phyloP scores from a whole-genome alignment of 2,888 invertebrate genomes.

The Vesta saturnalis region DNA sequence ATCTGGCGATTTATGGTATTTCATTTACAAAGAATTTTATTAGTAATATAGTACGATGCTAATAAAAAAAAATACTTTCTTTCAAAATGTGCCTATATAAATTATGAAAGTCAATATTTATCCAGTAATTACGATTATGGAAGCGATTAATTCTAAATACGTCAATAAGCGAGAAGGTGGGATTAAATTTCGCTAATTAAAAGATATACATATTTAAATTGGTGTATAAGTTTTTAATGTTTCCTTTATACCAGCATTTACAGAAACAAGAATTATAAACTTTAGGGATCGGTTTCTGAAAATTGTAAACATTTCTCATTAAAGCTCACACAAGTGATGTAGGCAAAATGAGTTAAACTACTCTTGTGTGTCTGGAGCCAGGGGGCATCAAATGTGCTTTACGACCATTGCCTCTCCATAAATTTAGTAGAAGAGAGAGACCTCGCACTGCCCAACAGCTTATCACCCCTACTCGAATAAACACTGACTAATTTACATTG shows the following conservation, averaged over 20 bases:
- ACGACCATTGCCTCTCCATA: slow-evolving; percentile 52
- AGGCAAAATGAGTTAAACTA: slow-evolving; percentile 34
- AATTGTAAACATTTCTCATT: slow-evolving; percentile 26
- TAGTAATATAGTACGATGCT: too few relatives aligned
- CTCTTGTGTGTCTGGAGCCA: slow-evolving; percentile 37
- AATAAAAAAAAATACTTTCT: too few relatives aligned
- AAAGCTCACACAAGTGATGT: slow-evolving; percentile 28
- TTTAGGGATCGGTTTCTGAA: slow-evolving; percentile 15
- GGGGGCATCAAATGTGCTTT: slow-evolving; percentile 51
- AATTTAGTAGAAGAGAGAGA: slow-evolving; percentile 46
- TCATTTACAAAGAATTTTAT: too few relatives aligned
- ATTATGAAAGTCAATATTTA: slow-evolving; percentile 1
- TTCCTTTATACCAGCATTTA: neutral
- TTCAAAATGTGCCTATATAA: neutral
- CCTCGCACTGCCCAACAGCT: slow-evolving; percentile 49
- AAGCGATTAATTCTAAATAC: neutral
- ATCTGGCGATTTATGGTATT: too few relatives aligned
- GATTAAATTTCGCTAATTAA: neutral
- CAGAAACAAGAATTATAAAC: slow-evolving; percentile 13
- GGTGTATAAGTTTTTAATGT: neutral
- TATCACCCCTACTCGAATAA: slow-evolving; percentile 56
- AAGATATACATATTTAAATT: too few relatives aligned
- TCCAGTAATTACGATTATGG: neutral
- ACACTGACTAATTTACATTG: slow-evolving; percentile 59
- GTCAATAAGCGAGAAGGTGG: neutral